These are phyloP conservation scores for Dendrocopos noguchii DNA, from an alignment of 2,113 vertebrate genomes.

Conservation along the genomic window DNA sequence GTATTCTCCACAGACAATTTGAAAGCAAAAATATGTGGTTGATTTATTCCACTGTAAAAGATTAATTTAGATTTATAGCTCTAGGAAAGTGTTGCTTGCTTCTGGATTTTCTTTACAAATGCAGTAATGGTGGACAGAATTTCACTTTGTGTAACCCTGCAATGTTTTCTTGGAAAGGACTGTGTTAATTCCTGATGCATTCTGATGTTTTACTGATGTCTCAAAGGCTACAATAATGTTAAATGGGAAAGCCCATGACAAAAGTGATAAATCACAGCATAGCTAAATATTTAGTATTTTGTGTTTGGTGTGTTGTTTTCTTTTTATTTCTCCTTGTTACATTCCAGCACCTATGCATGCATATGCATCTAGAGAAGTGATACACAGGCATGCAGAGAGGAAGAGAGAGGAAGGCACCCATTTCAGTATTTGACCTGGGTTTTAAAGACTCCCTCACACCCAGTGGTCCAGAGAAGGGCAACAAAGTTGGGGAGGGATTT, in stretches of 20 bases:
- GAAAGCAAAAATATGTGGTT: neutral
- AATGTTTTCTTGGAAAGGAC: neutral
- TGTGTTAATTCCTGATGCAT: neutral
- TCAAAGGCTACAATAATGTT: neutral
- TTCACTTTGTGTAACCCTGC: neutral
- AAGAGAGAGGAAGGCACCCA: rapidly evolving
- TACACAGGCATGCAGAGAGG: neutral
- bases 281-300: neutral
- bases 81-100: neutral
- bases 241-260: neutral
- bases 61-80: neutral
- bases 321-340: rapidly evolving
- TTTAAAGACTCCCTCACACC: neutral
- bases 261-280: neutral
- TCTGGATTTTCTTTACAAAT: neutral
- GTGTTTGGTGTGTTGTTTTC: too few species aligned
- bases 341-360: neutral
- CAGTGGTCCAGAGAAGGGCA: neutral
- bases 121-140: neutral
- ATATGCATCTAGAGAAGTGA: rapidly evolving
- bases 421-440: neutral
- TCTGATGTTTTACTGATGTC: neutral
- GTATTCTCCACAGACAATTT: neutral
- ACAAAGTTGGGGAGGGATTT: too few species aligned
- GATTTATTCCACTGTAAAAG: neutral